Base-by-base conservation (phyloP, 2,113 vertebrate genomes). In the Mobula birostris region DNA sequence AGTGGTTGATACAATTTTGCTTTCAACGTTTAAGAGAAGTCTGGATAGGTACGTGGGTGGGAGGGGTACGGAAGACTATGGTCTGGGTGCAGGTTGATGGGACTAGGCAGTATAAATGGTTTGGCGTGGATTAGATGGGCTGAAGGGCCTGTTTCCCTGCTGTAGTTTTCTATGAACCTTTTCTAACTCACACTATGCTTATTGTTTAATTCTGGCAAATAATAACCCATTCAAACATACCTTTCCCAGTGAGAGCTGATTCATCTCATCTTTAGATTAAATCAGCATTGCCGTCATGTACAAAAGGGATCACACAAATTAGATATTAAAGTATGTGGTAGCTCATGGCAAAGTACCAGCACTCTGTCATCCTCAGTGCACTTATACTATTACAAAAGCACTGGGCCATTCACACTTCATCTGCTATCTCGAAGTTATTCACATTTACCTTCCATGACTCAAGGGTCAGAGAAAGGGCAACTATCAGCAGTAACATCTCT, bases 381-480 rank as follows among this genome's bases (percentile, higher is more conserved):
- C 15, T 90, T 66, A 32, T 7, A 90, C 85, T 32, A 90, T 90
- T 90, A 90, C 19, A 90, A 61, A 90, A 90, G 85, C 61, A 66
- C 61, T 90, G 66, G 85, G 85, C 29, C 61, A 90, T 17, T 90
- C 85, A 90, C 85, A 90, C n/a, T 90, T 90, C 85, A 90, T 68
- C 14, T 32, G 85, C 85, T 90, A 29, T 90, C 85, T 90, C 58
- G 61, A 90, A 88, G n/a, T 88, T 1, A 68, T 66, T 90, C 61
- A 90, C 61, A 66, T 66, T 90, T 90, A 66, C 58, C 5, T 90
- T 90, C 58, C 85, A 90, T 15, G 8, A 15, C 85, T 66, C 85
- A 90, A 90, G 63, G 61, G 63, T 36, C 85, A 90, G 40, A 90
- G 29, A 90, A 68, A 17, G 29, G 61, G 61, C 61, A 36, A 90